Conservation (phyloP, 2,113 vertebrate genomes). For the Tympanuchus pallidicinctus region DNA sequence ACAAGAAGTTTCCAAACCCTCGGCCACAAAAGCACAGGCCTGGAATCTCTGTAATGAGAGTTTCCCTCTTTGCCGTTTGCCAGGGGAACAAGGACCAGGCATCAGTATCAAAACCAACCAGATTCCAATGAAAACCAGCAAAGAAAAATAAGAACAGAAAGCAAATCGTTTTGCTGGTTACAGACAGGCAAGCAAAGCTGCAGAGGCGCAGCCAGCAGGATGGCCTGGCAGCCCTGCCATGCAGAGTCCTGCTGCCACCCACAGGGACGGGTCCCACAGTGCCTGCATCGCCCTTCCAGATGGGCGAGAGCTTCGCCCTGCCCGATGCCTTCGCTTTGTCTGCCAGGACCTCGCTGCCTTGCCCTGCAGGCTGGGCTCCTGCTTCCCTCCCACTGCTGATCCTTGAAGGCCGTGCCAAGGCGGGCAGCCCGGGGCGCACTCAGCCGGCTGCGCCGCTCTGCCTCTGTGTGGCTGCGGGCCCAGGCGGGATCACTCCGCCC, state of each 20-base stretch:
- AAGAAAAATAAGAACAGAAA: conserved; percentile 12
- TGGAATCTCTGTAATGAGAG: conserved; percentile 54
- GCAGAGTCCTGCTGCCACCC: background rate
- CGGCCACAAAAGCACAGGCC: conserved; percentile 43
- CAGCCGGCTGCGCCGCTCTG: conserved; percentile 14
- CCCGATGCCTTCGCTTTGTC: background rate
- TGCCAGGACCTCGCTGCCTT: background rate
- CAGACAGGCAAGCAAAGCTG: background rate
- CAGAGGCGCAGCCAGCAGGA: background rate
- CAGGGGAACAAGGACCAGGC: conserved; percentile 55
- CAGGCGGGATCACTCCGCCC: conserved; percentile 7
- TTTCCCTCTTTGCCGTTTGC: conserved; percentile 53
- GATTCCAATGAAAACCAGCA: conserved; percentile 49
- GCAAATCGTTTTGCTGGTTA: background rate
- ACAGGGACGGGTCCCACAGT: background rate
- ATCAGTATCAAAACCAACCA: conserved; percentile 52
- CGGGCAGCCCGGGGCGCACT: background rate
- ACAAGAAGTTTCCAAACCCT: conserved; percentile 58
- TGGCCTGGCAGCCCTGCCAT: background rate
- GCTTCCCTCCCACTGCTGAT: background rate
- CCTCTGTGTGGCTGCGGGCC: background rate
- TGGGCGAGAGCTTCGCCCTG: conserved; percentile 19
- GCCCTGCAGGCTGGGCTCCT: background rate
- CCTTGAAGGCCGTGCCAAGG: conserved; percentile 52
- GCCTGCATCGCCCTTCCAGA: background rate